Conservation (phyloP, 1,140 invertebrate species). For the Eupristina koningsbergeri region DNA sequence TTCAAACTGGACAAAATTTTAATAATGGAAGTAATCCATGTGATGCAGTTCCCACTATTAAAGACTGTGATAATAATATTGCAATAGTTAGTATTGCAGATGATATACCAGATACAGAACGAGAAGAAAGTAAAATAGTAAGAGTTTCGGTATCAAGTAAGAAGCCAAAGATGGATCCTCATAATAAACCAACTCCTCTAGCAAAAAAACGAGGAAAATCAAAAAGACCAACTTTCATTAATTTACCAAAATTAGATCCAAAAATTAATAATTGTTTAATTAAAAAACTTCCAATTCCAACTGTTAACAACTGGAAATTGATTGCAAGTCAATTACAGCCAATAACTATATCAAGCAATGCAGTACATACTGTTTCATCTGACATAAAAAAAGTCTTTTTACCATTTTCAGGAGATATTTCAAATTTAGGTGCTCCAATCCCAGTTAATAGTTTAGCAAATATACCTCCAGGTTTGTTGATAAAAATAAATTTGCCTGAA, state of each 20-base stretch:
- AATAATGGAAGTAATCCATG: conserved; percentile 65
- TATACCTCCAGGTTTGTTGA: conserved; percentile 69
- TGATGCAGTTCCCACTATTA: conserved; percentile 69
- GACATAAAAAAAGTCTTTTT: conserved; percentile 69
- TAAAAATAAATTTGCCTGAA: conserved; percentile 71
- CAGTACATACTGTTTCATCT: conserved; percentile 55
- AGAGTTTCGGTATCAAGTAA: conserved; percentile 68
- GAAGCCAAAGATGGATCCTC: conserved; percentile 66
- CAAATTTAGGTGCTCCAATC: conserved; percentile 68
- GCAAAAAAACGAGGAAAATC: conserved; percentile 71
- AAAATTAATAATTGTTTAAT: conserved; percentile 62
- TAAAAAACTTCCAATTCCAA: conserved; percentile 67
- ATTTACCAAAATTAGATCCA: conserved; percentile 65
- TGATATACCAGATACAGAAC: conserved; percentile 31
- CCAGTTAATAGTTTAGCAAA: conserved; percentile 70
- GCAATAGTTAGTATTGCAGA: conserved; percentile 26
- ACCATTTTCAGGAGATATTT: conserved; percentile 68
- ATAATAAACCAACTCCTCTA: conserved; percentile 67
- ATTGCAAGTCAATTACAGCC: conserved; percentile 66
- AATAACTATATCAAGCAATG: conserved; percentile 65
- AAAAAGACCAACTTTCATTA: conserved; percentile 66
- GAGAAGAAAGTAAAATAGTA: conserved; percentile 49
- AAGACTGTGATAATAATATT: conserved; percentile 36
- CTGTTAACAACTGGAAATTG: conserved; percentile 67
- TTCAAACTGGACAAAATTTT: conserved; percentile 67